Evolutionary conservation across 2,888 invertebrate species (phyloP), one percentile per base, ranked within the genome.

Genomic region (Acanthosepion lycidas): DNA sequence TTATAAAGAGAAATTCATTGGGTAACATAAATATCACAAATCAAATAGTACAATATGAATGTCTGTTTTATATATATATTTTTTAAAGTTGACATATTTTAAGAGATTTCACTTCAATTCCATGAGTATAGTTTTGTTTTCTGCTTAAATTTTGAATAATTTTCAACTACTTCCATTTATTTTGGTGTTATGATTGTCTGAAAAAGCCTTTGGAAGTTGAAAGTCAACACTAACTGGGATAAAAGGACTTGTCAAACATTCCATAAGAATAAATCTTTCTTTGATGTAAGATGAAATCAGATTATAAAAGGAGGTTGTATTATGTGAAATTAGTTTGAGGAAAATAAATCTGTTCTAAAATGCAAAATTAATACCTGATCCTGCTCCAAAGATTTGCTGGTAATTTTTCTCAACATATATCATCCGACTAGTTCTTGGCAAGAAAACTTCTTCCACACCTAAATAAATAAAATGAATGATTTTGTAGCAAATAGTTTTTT

Each of bases 391-490:
- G 33, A 78, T 78, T 78, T 78, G 78, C n/a, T n/a, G 78, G 78
- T 78, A n/a, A 78, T 78, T 78, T 78, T 78, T 78, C n/a, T n/a
- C n/a, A n/a, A 78, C 15, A 78, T n/a, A n/a, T 78, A n/a, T 78
- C n/a, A 78, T 78, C n/a, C 33, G 33, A 78, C 78, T n/a, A 78
- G 78, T 78, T 78, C 78, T 78, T 78, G 78, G 78, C 78, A 78
- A 78, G 78, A 78, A 78, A 78, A 78, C 15, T 78, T 78, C n/a
- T 78, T 78, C n/a, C 78, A 78, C 78, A 78, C 78, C 15, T n/a
- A 78, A 78, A 78, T 78, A 78, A 78, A 78, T 78, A 78, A 78
- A 78, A 78, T 78, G 78, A 78, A 78, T 78, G 78, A n/a, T 78
- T 78, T 78, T 78, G 15, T 59, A 59, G 59, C 59, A 59, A 59